Evolutionary conservation across 2,113 vertebrate species (phyloP).

Genomic region (Eretmochelys imbricata): DNA sequence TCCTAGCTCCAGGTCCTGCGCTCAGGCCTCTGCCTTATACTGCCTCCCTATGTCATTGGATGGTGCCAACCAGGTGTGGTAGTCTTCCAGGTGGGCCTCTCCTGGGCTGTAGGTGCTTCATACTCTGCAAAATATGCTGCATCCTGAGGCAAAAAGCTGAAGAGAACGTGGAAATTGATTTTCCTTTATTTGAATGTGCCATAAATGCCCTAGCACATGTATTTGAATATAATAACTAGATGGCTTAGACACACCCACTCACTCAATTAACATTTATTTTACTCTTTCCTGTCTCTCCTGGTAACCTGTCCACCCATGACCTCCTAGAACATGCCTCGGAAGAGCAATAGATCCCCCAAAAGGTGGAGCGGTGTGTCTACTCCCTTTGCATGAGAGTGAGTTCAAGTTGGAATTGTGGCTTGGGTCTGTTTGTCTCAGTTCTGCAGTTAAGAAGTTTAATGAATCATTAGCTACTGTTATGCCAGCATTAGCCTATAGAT

Average conservation of each 20-base stretch:
- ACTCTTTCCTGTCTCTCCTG: not conserved
- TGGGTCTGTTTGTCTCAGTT: not conserved
- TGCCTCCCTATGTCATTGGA: not conserved
- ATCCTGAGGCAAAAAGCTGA: not conserved
- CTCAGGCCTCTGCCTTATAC: rapidly evolving
- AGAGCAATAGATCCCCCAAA: rapidly evolving
- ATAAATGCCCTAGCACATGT: not conserved
- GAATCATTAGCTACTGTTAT: not conserved
- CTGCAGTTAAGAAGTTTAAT: not conserved
- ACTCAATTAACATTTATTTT: not conserved
- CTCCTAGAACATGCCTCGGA: not conserved
- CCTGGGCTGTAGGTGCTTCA: not conserved
- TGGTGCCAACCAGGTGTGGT: rapidly evolving
- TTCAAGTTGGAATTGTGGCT: not conserved
- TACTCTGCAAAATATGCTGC: not conserved
- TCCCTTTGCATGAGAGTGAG: not conserved
- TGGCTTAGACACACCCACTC: not conserved
- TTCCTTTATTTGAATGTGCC: not conserved
- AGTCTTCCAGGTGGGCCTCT: not conserved
- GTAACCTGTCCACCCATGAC: rapidly evolving
- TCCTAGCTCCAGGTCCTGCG: not conserved
- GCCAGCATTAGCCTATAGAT: not conserved
- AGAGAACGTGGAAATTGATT: not conserved
- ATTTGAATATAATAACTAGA: not conserved
- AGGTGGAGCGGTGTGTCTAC: not conserved